Base-by-base conservation (phyloP, 2,113 vertebrate species). In the Tapirus terrestris region DNA sequence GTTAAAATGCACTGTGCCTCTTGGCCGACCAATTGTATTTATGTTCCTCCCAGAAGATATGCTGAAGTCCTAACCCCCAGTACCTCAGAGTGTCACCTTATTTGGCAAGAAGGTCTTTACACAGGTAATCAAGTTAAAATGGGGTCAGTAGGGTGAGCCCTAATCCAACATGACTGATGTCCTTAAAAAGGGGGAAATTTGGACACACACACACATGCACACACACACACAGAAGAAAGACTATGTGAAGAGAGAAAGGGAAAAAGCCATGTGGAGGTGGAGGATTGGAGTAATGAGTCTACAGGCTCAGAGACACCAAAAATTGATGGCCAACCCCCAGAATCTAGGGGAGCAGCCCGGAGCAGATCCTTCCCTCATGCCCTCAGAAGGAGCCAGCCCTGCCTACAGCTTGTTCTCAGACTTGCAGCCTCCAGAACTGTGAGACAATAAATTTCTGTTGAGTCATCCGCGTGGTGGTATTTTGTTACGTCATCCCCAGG, bases 221-320 rank as follows among this genome's bases (percentile, higher is more conserved):
- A 25, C 25, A 14, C n/a, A 76, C 23, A n/a, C 36, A 12, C 25
- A 43, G 56, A n/a, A 1, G 18, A 39, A 25, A 82, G 13, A 5
- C 0, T 2, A 33, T 0, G 9, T 20, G 56, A 29, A 65, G 70
- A 48, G 13, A 45, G 13, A 2, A 3, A 10, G 2, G 17, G 4
- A 36, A n/a, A 7, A 17, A 6, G 18, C 53, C 20, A 8, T 6
- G 13, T 3, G 43, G 25, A 12, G 72, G 21, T 0, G 0, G 29
- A 89, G 48, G 45, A 23, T 1, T 39, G 23, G 9, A 31, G n/a
- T 14, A 9, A 13, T 1, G 7, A 18, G 6, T 3, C 43, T 9
- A 4, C 1, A 29, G 70, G 67, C 33, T 91, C 17, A 17, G 51
- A 13, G 84, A 61, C 9, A 0, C 5, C 89, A 88, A 48, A 51